phyloP scores from a whole-genome alignment of 2,797 vertebrate species.

The Zonotrichia albicollis region DNA sequence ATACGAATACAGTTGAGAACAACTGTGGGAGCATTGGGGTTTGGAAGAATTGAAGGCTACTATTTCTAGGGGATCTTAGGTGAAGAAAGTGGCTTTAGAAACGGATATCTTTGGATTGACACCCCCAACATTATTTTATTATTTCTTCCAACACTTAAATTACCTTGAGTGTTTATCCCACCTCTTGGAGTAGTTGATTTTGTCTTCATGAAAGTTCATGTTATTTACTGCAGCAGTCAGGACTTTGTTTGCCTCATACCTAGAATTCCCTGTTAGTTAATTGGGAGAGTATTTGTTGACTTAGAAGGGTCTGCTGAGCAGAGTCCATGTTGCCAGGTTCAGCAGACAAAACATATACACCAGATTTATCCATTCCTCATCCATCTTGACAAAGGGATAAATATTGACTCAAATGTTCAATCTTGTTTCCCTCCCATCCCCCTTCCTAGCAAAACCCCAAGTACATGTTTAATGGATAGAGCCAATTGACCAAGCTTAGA shows the following conservation, averaged over 20 bases:
- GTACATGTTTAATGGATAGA: not conserved
- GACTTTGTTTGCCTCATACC: not conserved
- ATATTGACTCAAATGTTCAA: constrained; percentile 35
- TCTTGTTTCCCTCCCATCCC: not conserved
- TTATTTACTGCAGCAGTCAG: not conserved
- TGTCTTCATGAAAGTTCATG: not conserved
- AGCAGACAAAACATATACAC: constrained; percentile 14
- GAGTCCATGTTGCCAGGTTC: constrained; percentile 24
- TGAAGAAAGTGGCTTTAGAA: not conserved
- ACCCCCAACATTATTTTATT: not conserved
- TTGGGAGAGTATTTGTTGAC: constrained; percentile 21
- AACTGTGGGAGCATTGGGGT: not conserved
- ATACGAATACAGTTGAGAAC: not conserved
- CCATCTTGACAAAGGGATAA: constrained; percentile 47
- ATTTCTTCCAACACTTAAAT: not conserved
- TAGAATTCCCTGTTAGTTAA: not conserved
- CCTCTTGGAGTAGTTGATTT: not conserved
- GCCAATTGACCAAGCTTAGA: constrained; percentile 24
- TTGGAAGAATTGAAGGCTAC: not conserved
- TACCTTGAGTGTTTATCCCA: not conserved
- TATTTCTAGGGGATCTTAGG: not conserved
- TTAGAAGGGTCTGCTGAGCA: constrained; percentile 13
- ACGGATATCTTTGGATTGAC: not conserved
- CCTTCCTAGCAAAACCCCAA: not conserved
- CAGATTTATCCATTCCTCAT: constrained; percentile 46